These are phyloP conservation scores for Scolopax rusticola DNA, from an alignment of 2,797 vertebrate genomes.

Conservation along the genomic window DNA sequence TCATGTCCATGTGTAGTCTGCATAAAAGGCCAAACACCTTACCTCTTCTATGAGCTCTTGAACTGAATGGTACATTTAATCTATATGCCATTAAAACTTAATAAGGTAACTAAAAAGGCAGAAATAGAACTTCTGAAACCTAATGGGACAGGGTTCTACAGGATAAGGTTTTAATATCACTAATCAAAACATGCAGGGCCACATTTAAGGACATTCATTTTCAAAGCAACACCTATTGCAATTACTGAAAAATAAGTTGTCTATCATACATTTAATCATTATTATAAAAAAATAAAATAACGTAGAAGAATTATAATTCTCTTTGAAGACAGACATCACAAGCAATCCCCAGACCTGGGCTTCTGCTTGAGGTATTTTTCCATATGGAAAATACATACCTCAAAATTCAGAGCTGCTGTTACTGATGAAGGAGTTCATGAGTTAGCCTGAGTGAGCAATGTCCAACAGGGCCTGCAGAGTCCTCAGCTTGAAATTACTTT, in stretches of 20 bases:
- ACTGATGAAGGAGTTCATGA: neutral
- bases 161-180: neutral
- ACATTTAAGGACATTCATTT: neutral
- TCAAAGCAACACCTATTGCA: neutral
- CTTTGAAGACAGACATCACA: neutral
- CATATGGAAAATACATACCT: neutral
- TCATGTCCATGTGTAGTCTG: neutral
- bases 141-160: neutral
- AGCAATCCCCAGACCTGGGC: neutral
- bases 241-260: neutral
- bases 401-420: neutral
- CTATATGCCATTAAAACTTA: neutral
- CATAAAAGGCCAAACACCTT: neutral
- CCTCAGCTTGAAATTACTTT: neutral
- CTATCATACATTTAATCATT: neutral
- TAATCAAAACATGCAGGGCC: neutral
- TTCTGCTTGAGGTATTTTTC: neutral
- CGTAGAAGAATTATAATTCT: neutral
- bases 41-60: neutral
- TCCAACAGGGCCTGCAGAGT: neutral
- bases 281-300: neutral
- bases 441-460: neutral
- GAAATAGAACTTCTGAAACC: neutral
- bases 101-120: neutral
- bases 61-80: neutral